Evolutionary conservation across 2,113 vertebrate species (phyloP).

Genomic region (Ptychochromis oligacanthus): DNA sequence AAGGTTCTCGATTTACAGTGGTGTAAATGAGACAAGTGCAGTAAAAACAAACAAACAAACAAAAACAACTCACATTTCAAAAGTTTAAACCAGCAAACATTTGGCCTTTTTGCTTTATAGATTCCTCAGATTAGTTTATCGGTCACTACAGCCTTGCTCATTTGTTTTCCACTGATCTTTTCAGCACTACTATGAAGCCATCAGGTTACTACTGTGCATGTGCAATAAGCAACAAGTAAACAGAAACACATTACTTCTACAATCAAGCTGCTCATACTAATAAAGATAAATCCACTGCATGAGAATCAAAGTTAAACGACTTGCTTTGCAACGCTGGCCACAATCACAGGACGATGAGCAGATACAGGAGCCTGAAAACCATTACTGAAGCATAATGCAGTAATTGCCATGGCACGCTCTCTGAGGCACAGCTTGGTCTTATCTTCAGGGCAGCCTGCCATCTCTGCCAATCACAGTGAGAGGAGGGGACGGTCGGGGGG

Average conservation of each 20-base stretch:
- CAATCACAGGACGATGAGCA: constrained; percentile 12
- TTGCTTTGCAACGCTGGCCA: constrained; percentile 7
- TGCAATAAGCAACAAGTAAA: constrained; percentile 6
- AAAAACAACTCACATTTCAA: neutral
- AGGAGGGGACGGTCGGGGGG: constrained; percentile 23
- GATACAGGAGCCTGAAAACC: constrained; percentile 37
- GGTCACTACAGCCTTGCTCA: neutral
- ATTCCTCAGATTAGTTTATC: neutral
- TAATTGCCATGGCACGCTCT: constrained; percentile 66
- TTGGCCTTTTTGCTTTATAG: neutral
- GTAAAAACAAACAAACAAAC: neutral
- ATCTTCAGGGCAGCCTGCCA: constrained; percentile 75
- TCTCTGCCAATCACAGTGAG: constrained; percentile 75
- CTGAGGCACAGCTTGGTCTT: constrained; percentile 54
- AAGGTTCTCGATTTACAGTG: neutral
- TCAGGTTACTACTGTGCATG: neutral
- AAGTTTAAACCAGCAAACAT: neutral
- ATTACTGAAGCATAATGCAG: constrained; percentile 48
- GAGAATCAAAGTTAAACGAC: neutral
- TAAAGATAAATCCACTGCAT: neutral
- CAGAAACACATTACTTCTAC: neutral
- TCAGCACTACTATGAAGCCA: neutral
- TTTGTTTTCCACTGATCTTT: constrained; percentile 4
- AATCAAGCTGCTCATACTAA: neutral
- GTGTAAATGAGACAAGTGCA: neutral